Base-by-base conservation (phyloP, 2,113 vertebrate genomes). In the Thunnus maccoyii region DNA sequence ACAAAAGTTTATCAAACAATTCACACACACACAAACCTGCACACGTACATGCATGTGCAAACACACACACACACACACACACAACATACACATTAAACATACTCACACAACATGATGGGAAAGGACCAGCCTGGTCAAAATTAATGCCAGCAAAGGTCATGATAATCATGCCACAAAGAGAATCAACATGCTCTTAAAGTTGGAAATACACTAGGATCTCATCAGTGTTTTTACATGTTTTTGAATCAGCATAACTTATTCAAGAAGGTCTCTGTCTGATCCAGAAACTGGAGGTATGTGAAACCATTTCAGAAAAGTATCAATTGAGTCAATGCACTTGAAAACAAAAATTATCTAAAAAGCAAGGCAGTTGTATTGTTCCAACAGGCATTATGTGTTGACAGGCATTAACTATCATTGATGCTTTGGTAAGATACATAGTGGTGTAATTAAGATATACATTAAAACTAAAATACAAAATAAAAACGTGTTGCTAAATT, bases 381-480 rank as follows among this genome's bases (percentile, higher is more conserved):
- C 76, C 63, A 90, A 87, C 73, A 92, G 91, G 83, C 86, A 82
- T 74, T 86, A 72, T 71, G 80, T 86, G 81, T 81, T 83, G 84
- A 81, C 85, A 92, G 88, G 82, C 82, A 75, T 47, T 79, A 56
- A 72, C 70, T 78, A 60, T 66, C 20, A 72, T 58, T 20, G 70
- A 81, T 87, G 76, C 88, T 93, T 92, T 93, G 91, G 91, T 91
- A 76, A 82, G 54, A 80, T 72, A 90, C 44, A 85, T 44, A 77
- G 52, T 54, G 51, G 51, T 55, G 15, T 65, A 25, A 46, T 57
- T 78, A 51, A 48, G 41, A 75, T 78, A 72, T 7, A 52, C 18
- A 55, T 14, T 10, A 58, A 74, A 80, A 77, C 1, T 14, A 72
- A 60, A 76, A 77, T 61, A 80, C 9, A 82, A 78, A 85, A 75